These are phyloP conservation scores for Monochamus saltuarius DNA, from an alignment of 1,140 invertebrate genomes.

Conservation along the genomic window DNA sequence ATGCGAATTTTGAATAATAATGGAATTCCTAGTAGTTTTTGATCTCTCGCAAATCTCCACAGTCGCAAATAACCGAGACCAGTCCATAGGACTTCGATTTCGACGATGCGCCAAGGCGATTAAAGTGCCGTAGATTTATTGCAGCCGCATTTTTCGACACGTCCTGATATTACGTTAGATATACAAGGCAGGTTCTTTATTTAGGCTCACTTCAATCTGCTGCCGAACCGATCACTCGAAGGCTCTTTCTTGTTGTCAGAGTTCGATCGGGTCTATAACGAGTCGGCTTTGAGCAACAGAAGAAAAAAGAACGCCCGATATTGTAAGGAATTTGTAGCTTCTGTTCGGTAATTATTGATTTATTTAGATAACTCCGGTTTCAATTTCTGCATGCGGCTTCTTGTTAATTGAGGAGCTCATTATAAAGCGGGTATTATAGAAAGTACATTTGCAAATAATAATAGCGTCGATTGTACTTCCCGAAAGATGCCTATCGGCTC, in stretches of 20 bases:
- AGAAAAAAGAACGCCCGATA: conserved; percentile 14
- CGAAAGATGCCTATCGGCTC: no score
- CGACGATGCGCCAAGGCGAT: conserved; percentile 13
- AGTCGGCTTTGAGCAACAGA: conserved; percentile 8
- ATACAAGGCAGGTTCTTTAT: conserved; percentile 16
- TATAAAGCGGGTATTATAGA: no score
- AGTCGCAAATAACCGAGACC: background rate
- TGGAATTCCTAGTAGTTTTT: no score
- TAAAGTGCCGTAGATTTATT: conserved; percentile 15
- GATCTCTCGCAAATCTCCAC: background rate
- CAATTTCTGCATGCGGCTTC: background rate
- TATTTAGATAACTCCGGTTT: conserved; percentile 11
- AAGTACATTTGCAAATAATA: no score
- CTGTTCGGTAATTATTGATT: conserved; percentile 22
- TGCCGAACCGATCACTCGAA: conserved; percentile 13
- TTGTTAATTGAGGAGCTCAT: no score
- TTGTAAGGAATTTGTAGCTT: conserved; percentile 22
- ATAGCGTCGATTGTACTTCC: no score
- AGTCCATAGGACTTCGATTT: conserved; percentile 11
- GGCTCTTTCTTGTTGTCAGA: conserved; percentile 16
- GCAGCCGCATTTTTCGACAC: conserved; percentile 14
- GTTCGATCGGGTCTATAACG: conserved; percentile 18
- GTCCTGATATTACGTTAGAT: conserved; percentile 18
- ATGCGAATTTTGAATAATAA: no score
- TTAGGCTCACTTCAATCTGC: conserved; percentile 14